phyloP scores from a whole-genome alignment of 2,113 vertebrate species.

The Seriola dumerili region DNA sequence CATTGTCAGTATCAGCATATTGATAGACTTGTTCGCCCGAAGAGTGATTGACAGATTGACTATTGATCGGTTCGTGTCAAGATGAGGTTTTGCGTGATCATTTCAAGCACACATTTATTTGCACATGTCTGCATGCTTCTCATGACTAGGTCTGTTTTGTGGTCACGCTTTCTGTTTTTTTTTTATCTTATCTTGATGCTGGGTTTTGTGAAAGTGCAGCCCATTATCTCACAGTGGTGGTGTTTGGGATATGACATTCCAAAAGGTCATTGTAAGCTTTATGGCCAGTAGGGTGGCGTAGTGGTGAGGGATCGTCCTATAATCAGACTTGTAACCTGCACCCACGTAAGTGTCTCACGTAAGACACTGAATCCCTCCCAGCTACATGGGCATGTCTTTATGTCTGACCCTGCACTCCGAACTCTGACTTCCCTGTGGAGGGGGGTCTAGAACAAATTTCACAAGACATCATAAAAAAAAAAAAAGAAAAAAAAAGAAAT shows the following conservation, averaged over 20 bases:
- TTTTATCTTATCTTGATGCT: constrained; percentile 17
- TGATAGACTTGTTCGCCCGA: constrained; percentile 73
- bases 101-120: constrained; percentile 32
- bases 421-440: constrained; percentile 48
- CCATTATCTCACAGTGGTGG: constrained; percentile 62
- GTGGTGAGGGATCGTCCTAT: constrained; percentile 50
- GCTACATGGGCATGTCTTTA: constrained; percentile 28
- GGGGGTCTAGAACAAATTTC: constrained; percentile 40
- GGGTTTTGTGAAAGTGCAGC: constrained; percentile 43
- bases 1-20: constrained; percentile 73
- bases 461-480: constrained; percentile 33
- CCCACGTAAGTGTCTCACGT: constrained; percentile 37
- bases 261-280: constrained; percentile 71
- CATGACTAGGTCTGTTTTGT: neutral
- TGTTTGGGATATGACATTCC: constrained; percentile 66
- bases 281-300: constrained; percentile 38
- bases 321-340: constrained; percentile 61
- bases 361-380: constrained; percentile 45
- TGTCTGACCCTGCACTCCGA: constrained; percentile 41
- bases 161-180: neutral
- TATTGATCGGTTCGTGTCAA: constrained; percentile 53
- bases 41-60: constrained; percentile 76
- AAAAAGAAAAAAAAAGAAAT: constrained; percentile 25
- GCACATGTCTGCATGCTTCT: neutral
- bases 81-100: constrained; percentile 9